Base-by-base conservation (phyloP, 2,797 vertebrate species). In the Artibeus jamaicensis region DNA sequence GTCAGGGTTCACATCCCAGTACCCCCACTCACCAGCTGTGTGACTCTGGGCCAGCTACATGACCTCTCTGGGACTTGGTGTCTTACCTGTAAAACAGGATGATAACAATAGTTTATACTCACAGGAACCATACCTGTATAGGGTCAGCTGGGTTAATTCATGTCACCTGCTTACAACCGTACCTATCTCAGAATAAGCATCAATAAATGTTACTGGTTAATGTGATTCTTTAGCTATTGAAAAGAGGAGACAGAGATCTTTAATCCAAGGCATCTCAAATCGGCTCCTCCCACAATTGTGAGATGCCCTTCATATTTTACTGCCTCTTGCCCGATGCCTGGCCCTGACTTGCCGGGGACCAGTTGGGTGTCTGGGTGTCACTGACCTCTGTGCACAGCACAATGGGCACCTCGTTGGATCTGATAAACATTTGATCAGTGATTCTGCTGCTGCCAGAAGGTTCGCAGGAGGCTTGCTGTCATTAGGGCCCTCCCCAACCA, bases 381-480 rank as follows among this genome's bases (percentile, higher is more conserved):
- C 84, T 79, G 87, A 84, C 46, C 67, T 81, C 93, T 89, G 57
- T 53, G 22, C 65, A 19, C 16, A 32, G 65, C 19, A 39, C 46
- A 83, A 0, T 55, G 74, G 70, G 83, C 42, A 78, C 46, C 55
- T 24, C 6, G 74, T 21, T 62, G 74, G 37, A 42, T 5, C 83
- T 77, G 83, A 91, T 86, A 50, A 95, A 96, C 95, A 86, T 89
- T 67, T 93, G 73, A 89, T 95, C 86, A 26, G 26, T 19, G 74
- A 81, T 65, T 73, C 82, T 34, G 42, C 59, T 32, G 44, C 15
- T 46, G 32, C 62, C 73, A 67, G 44, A 77, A 83, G 74, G 19
- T 57, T 76, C 74, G 91, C 24, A 42, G 83, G 78, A 91, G 57
- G 29, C 46, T 84, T 29, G 12, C 62, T 55, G 42, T 42, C 87